Base-by-base conservation (phyloP, 2,797 vertebrate species). In the Synaphobranchus kaupii region DNA sequence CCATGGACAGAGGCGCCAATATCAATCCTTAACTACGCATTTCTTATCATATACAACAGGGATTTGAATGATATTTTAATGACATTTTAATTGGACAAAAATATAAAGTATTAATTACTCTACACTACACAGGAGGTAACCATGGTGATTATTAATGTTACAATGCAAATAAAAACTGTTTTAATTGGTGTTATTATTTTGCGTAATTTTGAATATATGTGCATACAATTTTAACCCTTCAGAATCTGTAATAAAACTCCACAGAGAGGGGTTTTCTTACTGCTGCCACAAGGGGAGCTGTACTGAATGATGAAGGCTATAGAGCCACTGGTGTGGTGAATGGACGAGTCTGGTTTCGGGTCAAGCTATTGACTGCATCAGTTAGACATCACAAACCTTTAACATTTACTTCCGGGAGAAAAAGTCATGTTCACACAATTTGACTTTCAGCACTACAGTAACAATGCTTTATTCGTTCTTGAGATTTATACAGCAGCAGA, bases 251-350 rank as follows among this genome's bases (percentile, higher is more conserved):
- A 31, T 73, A 73, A 73, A 73, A 73, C 4, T n/a, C 8, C n/a
- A 34, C 28, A 31, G 12, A 0, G 25, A 63, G 58, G 7, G 68
- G 8, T 39, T n/a, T 73, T 73, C 68, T 15, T 34, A 31, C 68
- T 73, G n/a, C 12, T 34, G n/a, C 68, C 68, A 34, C 68, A 73
- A 73, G 68, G 68, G n/a, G 63, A 73, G 68, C 68, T 73, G 28
- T 66, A 7, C 63, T 25, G 63, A 7, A 25, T 25, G 1, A 66
- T 66, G 22, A 1, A 56, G 54, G 17, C 17, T 0, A 25, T 12
- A 25, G 58, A 25, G 58, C 25, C 58, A 63, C 52, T 52, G 15
- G 15, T 15, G 54, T 56, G 63, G 22, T 17, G 63, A 66, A 28
- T n/a, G 25, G n/a, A 56, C 17, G 60, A 39, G n/a, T 15, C 31